Conservation (phyloP, 2,113 vertebrate genomes). For the Bufo gargarizans region DNA sequence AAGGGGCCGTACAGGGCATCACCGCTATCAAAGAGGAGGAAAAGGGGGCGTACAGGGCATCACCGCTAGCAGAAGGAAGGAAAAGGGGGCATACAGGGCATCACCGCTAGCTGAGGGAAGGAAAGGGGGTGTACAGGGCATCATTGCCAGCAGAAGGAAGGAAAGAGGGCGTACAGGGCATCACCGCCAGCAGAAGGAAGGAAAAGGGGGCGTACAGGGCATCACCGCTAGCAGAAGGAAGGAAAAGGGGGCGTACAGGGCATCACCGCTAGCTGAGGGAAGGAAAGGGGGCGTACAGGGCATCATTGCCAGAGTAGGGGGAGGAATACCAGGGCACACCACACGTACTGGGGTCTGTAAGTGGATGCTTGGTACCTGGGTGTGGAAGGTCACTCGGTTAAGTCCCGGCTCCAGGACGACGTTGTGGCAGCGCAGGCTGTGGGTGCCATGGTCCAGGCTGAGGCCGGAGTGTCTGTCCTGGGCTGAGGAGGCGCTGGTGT, state of each 20-base stretch:
- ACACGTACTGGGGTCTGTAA: background rate
- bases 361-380: conserved; percentile 75
- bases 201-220: background rate
- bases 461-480: conserved; percentile 74
- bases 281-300: background rate
- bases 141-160: background rate
- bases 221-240: background rate
- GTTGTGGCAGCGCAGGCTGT: conserved; percentile 76
- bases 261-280: background rate
- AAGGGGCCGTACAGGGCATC: background rate
- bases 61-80: background rate
- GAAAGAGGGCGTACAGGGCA: background rate
- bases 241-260: background rate
- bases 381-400: conserved; percentile 84
- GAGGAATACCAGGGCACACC: background rate
- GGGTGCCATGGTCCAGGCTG: conserved; percentile 80
- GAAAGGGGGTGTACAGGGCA: background rate
- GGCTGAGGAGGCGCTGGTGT: conserved; percentile 66
- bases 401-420: conserved; percentile 84
- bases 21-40: background rate
- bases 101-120: too few relatives aligned
- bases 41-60: background rate
- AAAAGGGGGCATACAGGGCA: background rate
- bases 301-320: background rate
- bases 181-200: background rate